These are phyloP conservation scores for Enhydra lutris DNA, from an alignment of 2,113 vertebrate genomes.

Conservation along the genomic window DNA sequence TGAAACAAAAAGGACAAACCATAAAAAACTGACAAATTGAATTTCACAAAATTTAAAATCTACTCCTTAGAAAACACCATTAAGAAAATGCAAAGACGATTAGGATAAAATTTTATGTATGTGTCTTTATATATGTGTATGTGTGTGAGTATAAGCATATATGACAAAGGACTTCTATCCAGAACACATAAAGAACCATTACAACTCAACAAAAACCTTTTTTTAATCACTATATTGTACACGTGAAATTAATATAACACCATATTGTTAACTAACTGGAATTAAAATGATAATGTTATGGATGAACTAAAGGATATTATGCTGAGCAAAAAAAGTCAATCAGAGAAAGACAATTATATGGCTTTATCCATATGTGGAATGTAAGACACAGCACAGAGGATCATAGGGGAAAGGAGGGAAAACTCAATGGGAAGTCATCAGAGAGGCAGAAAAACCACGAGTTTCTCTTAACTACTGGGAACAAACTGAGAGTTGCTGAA, in stretches of 20 bases:
- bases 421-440: too few species aligned
- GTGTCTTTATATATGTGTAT: background rate
- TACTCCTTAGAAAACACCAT: background rate
- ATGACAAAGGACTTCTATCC: background rate
- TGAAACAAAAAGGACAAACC: background rate
- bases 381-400: too few species aligned
- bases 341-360: too few species aligned
- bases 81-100: background rate
- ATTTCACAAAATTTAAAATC: background rate
- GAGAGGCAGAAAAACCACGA: too few species aligned
- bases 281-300: background rate
- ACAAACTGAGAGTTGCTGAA: too few species aligned
- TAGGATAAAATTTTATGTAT: background rate
- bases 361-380: too few species aligned
- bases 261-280: background rate
- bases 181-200: background rate
- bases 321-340: too few species aligned
- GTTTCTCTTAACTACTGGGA: too few species aligned
- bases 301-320: too few species aligned
- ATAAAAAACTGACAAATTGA: background rate
- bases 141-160: background rate
- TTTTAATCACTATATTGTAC: background rate
- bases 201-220: background rate
- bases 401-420: too few species aligned
- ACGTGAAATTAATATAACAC: background rate